Percentiles rank a stretch among this genome's conserved stretches.
phyloP scores from a whole-genome alignment of 2,113 vertebrate genomes.

The Felis chaus region DNA sequence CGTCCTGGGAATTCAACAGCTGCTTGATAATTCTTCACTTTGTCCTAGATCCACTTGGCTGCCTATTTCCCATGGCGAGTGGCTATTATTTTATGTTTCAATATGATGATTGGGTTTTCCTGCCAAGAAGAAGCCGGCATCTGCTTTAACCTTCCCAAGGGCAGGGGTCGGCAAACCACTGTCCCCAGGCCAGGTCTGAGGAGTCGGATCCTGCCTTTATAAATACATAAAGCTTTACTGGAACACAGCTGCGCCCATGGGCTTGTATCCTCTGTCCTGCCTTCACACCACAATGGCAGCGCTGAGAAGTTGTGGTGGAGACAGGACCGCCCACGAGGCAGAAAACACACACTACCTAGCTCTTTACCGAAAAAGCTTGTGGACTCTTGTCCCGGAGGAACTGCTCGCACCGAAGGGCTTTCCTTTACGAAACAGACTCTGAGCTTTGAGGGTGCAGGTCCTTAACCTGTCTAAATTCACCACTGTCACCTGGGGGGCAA shows the following conservation, averaged over 20 bases:
- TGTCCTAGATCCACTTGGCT: fast-evolving
- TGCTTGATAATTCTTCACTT: background rate
- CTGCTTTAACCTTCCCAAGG: background rate
- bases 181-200: too few species aligned
- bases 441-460: background rate
- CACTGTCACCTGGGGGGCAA: fast-evolving
- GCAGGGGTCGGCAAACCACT: background rate
- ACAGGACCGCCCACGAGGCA: fast-evolving
- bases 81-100: background rate
- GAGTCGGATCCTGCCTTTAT: background rate
- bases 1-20: background rate
- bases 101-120: background rate
- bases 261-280: background rate
- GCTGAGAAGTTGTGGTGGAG: background rate
- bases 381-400: background rate
- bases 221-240: background rate
- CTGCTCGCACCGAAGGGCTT: background rate
- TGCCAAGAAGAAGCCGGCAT: background rate
- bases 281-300: background rate
- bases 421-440: background rate
- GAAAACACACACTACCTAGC: background rate
- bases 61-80: background rate
- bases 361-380: background rate
- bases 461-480: background rate
- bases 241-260: background rate